These are phyloP conservation scores for Amiota minor DNA, from an alignment of 2,888 invertebrate genomes.

Conservation along the genomic window DNA sequence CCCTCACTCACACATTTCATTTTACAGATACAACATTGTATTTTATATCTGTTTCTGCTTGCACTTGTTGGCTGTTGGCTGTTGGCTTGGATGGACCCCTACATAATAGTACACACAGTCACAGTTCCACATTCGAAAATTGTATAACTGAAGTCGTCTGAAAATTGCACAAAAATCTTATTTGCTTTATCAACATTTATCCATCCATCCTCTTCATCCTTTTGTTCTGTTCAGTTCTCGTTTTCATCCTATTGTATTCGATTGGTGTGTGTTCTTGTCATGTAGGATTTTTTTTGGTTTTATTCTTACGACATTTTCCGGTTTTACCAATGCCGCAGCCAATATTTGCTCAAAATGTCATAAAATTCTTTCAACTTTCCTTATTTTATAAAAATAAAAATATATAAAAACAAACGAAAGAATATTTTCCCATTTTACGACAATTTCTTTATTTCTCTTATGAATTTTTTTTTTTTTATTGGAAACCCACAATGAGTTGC, in stretches of 20 bases:
- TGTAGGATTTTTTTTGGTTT: slow-evolving; percentile 15
- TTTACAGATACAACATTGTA: not conserved
- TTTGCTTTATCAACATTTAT: slow-evolving; percentile 19
- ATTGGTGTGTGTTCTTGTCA: not conserved
- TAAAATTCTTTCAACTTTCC: not conserved
- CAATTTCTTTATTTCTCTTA: not conserved
- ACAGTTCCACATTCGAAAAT: not conserved
- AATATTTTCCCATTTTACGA: no score
- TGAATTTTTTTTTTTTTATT: slow-evolving; percentile 7
- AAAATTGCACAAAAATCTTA: slow-evolving; percentile 21
- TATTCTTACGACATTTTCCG: not conserved
- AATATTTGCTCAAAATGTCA: slow-evolving; percentile 19
- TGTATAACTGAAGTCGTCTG: slow-evolving; percentile 9
- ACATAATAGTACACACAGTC: no score
- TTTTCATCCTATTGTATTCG: slow-evolving; percentile 1
- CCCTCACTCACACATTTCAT: no score
- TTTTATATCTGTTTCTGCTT: not conserved
- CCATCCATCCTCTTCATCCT: not conserved
- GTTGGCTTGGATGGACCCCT: not conserved
- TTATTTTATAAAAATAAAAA: no score
- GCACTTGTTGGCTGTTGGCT: not conserved
- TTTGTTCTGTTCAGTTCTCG: not conserved
- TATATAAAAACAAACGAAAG: no score
- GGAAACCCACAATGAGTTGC: not conserved
- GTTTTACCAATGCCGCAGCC: not conserved